These are phyloP conservation scores for Calidris pugnax DNA, from an alignment of 2,113 vertebrate species.

Conservation along the genomic window DNA sequence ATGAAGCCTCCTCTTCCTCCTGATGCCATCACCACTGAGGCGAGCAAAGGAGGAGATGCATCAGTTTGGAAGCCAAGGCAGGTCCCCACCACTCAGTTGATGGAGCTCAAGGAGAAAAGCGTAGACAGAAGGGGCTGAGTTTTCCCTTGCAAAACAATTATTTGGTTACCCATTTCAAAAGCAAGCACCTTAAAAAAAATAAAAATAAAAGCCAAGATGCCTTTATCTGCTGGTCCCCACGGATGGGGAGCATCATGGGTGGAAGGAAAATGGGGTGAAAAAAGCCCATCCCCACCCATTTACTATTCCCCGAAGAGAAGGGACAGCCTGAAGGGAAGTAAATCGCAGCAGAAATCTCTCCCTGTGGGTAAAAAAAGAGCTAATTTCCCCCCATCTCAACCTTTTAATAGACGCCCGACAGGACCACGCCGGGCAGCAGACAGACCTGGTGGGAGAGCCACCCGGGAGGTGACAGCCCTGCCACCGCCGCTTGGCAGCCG, in stretches of 20 bases:
- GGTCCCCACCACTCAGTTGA: not conserved
- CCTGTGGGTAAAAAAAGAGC: not conserved
- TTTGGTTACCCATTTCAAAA: not conserved
- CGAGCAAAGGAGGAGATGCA: not conserved
- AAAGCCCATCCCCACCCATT: not conserved
- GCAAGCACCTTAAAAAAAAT: not conserved
- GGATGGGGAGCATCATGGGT: rapidly evolving
- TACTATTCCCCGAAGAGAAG: rapidly evolving
- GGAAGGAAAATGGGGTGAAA: not conserved
- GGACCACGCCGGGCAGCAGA: not conserved
- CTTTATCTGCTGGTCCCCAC: too few species aligned
- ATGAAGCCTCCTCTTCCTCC: not conserved
- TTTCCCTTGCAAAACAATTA: not conserved
- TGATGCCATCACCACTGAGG: not conserved
- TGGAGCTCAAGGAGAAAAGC: not conserved
- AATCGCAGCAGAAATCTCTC: not conserved
- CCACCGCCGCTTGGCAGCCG: not conserved
- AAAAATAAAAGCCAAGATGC: not conserved
- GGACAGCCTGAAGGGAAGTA: not conserved
- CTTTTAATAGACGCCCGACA: not conserved
- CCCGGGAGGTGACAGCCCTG: not conserved
- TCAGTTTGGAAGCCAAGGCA: not conserved
- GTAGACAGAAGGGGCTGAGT: not conserved
- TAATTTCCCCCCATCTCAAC: not conserved
- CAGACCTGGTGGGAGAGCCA: not conserved